phyloP scores from a whole-genome alignment of 2,797 vertebrate genomes.

The Chromobotia macracanthus region DNA sequence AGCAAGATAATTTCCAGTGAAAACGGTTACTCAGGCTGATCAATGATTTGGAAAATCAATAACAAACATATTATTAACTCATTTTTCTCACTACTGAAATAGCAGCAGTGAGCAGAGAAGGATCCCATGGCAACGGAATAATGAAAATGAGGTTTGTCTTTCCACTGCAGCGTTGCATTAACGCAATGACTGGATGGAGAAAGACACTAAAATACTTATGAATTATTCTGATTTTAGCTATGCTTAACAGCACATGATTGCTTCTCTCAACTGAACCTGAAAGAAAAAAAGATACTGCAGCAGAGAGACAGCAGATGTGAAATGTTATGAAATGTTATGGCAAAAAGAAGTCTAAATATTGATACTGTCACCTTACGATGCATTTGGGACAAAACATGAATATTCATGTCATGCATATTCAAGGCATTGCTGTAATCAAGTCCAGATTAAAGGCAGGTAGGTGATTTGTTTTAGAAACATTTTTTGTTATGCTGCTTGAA shows the following conservation, averaged over 20 bases:
- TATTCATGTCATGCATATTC: conserved; percentile 30
- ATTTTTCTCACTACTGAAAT: conserved; percentile 2
- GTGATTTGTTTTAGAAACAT: too few species aligned
- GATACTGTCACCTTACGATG: conserved; percentile 30
- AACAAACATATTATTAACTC: background rate
- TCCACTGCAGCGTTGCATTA: conserved; percentile 18
- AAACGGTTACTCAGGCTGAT: background rate
- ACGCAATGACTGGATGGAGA: conserved; percentile 28
- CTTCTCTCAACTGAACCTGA: conserved; percentile 16
- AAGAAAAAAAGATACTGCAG: background rate
- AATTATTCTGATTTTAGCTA: conserved; percentile 26
- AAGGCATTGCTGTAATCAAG: conserved; percentile 7
- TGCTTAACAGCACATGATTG: conserved; percentile 29
- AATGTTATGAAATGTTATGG: conserved; percentile 19
- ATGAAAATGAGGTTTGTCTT: conserved; percentile 17
- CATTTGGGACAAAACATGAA: conserved; percentile 21
- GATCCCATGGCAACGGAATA: conserved; percentile 27
- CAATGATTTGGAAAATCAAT: conserved; percentile 25
- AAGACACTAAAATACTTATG: conserved; percentile 28
- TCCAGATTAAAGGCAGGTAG: conserved; percentile 19
- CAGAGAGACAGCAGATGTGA: background rate
- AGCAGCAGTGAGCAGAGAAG: background rate
- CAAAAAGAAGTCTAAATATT: conserved; percentile 31
- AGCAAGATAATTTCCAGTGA: background rate
- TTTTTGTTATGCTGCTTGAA: too few species aligned